Conservation (phyloP, 2,888 invertebrate species). For the Eudemis profundana region DNA sequence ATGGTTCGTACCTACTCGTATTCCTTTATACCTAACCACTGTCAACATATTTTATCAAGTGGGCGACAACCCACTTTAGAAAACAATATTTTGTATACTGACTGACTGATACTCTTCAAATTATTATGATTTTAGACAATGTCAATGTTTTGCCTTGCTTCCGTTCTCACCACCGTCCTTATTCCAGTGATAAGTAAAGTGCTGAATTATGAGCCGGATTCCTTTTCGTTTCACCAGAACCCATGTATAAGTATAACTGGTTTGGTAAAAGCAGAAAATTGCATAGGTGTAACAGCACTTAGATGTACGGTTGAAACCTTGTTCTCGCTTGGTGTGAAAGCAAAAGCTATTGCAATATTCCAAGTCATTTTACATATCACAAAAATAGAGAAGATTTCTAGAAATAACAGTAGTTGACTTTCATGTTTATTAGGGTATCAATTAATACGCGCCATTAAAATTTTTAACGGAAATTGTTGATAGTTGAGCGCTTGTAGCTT, state of each 20-base stretch:
- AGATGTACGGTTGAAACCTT: constrained; percentile 10
- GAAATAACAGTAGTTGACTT: not conserved
- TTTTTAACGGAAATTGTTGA: not conserved
- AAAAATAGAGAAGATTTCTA: not conserved
- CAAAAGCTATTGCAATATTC: not conserved
- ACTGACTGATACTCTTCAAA: too few species aligned
- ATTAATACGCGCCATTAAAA: not conserved
- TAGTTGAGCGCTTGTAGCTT: not conserved
- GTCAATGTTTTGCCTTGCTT: not conserved
- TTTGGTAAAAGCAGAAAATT: constrained; percentile 14
- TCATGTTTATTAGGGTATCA: not conserved
- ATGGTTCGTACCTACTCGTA: too few species aligned
- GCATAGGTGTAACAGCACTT: not conserved
- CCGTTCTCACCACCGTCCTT: not conserved
- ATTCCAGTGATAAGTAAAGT: not conserved
- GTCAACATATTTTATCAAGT: too few species aligned
- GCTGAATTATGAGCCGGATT: not conserved
- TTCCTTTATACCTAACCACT: too few species aligned
- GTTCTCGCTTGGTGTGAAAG: constrained; percentile 5
- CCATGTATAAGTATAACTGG: not conserved
- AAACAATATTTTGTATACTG: too few species aligned
- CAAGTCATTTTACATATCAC: constrained; percentile 4
- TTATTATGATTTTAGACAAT: too few species aligned
- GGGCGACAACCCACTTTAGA: too few species aligned
- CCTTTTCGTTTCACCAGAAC: not conserved